These are phyloP conservation scores for Hymenochirus boettgeri DNA, from an alignment of 2,113 vertebrate species.

Conservation along the genomic window DNA sequence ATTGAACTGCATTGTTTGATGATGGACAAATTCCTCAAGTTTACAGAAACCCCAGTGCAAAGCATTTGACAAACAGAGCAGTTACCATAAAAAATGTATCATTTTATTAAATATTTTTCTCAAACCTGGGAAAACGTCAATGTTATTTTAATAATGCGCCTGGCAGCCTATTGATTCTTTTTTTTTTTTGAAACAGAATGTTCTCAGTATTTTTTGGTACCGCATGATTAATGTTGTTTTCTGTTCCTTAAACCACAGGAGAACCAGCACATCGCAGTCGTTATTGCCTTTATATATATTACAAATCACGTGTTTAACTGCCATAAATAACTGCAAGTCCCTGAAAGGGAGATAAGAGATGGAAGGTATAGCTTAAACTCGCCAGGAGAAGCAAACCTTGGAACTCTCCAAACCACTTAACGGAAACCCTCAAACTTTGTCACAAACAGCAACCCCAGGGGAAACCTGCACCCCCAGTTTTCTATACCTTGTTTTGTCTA, in stretches of 20 bases:
- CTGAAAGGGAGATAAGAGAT: too few relatives aligned
- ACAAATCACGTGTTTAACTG: neutral
- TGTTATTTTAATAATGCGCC: conserved; percentile 30
- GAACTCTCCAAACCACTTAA: too few relatives aligned
- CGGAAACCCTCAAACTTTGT: too few relatives aligned
- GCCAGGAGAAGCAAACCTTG: too few relatives aligned
- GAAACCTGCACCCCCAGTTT: too few relatives aligned
- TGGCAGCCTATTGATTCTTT: conserved; percentile 17
- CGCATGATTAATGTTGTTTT: neutral
- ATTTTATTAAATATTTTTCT: conserved; percentile 29
- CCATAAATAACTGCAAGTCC: too few relatives aligned
- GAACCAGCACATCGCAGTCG: neutral
- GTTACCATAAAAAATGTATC: conserved; percentile 17
- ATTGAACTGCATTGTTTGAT: neutral
- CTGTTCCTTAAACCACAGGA: neutral
- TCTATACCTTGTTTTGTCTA: too few relatives aligned
- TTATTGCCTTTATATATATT: conserved; percentile 1
- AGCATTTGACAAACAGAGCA: conserved; percentile 10
- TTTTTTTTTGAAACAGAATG: neutral
- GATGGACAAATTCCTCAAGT: neutral
- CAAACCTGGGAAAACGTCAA: neutral
- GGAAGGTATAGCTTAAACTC: too few relatives aligned
- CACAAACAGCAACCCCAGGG: too few relatives aligned
- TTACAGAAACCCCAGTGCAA: neutral
- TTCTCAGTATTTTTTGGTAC: conserved; percentile 8